phyloP scores from a whole-genome alignment of 2,888 invertebrate genomes.

The Fragum fragum region DNA sequence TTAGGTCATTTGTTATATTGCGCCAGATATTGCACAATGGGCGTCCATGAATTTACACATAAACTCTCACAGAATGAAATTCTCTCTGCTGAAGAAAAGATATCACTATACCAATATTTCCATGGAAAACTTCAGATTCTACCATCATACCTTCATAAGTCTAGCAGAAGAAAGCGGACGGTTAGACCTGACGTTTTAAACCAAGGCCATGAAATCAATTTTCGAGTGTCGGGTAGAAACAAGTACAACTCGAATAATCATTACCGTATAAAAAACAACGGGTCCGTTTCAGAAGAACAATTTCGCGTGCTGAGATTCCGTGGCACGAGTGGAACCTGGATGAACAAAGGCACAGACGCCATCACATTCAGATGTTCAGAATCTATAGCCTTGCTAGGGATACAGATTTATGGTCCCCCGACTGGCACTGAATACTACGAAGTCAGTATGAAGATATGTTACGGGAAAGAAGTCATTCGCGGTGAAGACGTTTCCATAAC shows the following conservation, averaged over 20 bases:
- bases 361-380: conserved; percentile 56
- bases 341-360: conserved; percentile 55
- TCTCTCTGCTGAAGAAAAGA: conserved; percentile 53
- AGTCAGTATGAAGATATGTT: conserved; percentile 38
- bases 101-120: conserved; percentile 53
- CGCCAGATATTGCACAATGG: conserved; percentile 52
- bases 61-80: conserved; percentile 47
- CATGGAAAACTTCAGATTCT: conserved; percentile 47
- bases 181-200: neutral
- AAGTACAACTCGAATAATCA: neutral
- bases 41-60: conserved; percentile 43
- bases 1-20: conserved; percentile 41
- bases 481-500: conserved; percentile 14
- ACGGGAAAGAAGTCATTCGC: conserved; percentile 39
- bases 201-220: neutral
- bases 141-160: conserved; percentile 35
- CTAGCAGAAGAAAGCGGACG: conserved; percentile 25
- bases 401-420: conserved; percentile 57
- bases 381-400: conserved; percentile 44
- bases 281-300: neutral
- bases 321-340: conserved; percentile 46
- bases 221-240: neutral
- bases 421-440: conserved; percentile 21
- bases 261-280: neutral
- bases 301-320: conserved; percentile 46